Conservation (phyloP, 2,113 vertebrate species). For the Sisor rabdophorus region DNA sequence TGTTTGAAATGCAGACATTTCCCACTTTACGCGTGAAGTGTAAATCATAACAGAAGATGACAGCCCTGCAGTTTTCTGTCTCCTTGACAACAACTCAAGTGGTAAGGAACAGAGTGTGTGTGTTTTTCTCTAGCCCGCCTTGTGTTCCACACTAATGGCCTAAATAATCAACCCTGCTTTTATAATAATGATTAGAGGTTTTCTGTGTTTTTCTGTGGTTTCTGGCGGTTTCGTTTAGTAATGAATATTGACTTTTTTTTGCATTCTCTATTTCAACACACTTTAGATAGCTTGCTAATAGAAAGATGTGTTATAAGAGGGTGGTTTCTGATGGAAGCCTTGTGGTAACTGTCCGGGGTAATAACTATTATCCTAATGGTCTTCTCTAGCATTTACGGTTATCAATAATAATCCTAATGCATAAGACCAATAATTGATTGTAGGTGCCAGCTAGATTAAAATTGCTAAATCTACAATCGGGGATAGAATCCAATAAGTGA, state of each 20-base stretch:
- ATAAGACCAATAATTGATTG: neutral
- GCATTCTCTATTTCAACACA: neutral
- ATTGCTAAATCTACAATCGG: neutral
- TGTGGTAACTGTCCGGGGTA: neutral
- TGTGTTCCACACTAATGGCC: conserved; percentile 2
- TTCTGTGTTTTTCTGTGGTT: too few species aligned
- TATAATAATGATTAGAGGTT: neutral
- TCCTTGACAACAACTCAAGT: conserved; percentile 33
- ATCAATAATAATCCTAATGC: neutral
- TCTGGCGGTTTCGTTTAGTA: neutral
- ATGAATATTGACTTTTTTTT: neutral
- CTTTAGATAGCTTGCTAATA: neutral
- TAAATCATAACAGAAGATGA: conserved; percentile 24
- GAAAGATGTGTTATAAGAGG: neutral
- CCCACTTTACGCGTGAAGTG: neutral
- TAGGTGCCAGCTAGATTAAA: neutral
- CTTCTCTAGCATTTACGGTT: neutral
- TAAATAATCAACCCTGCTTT: conserved; percentile 6
- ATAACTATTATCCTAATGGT: neutral
- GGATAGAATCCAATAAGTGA: neutral
- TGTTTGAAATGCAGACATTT: too few species aligned
- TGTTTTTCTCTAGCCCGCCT: neutral
- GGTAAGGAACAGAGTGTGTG: conserved; percentile 5
- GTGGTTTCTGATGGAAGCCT: neutral
- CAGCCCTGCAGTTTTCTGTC: conserved; percentile 1